Evolutionary conservation across 1,140 invertebrate genomes (phyloP), one percentile per base, ranked within the genome.

Genomic region (Trichonephila clavata): DNA sequence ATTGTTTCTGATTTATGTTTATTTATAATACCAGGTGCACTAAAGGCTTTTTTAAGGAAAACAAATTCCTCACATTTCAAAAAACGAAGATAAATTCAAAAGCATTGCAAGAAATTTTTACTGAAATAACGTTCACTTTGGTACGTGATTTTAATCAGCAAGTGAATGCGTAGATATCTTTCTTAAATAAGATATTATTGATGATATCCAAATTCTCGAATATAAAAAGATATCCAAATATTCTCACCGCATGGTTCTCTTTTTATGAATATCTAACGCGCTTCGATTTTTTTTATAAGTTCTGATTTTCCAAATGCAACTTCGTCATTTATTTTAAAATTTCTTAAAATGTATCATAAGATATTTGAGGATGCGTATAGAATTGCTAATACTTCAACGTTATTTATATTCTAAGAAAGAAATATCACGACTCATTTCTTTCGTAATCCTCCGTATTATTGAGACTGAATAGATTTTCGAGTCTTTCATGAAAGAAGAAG

Each of bases 131-230:
- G 14, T 57, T 21, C 24, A 24, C 13, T 84, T 84, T n/a, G 2
- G 27, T 14, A 27, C 81, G 50, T 84, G 81, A 59, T 84, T 84
- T 84, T 84, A 57, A 84, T 84, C 43, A 16, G 8, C 57, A 59
- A 84, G 13, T 71, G 24, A 57, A 10, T 21, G 50, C 16, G 20
- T 43, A 57, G 24, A 57, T 4, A 57, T 24, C 21, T 16, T 18
- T 63, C 27, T n/a, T 8, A 24, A 57, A 59, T 3, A 57, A 24
- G 1, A 57, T 50, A 57, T 84, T 84, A 84, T 57, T 57, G 81
- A 84, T 50, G 57, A n/a, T 21, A 59, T 27, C 57, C 4, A 43
- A 84, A 24, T 57, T 0, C 50, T 57, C 7, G 21, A 39, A 20
- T 81, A 13, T 81, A 10, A n/a, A 83, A 83, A 20, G n/a, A 21